Evolutionary conservation across 2,113 vertebrate species (phyloP), one percentile per base, ranked within the genome.

Genomic region (Forbesichthys agassizii): DNA sequence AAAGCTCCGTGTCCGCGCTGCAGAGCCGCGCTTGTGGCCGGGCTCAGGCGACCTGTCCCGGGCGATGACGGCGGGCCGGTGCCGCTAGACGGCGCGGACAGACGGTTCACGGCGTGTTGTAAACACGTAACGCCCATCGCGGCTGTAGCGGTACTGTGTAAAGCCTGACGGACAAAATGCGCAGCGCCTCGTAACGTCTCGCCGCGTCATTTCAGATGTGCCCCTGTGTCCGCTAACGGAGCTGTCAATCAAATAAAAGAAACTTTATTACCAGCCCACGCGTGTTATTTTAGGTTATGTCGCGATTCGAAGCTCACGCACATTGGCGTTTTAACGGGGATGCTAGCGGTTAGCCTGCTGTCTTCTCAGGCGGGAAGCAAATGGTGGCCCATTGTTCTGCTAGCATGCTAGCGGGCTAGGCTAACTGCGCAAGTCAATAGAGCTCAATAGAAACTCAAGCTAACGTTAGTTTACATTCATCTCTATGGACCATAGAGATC

Each of bases 361-460:
- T 71, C 78, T 36, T 81, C 82, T 78, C 85, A 92, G 88, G 90
- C 90, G 91, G 92, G 91, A 93, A 89, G 84, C 86, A 91, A 91
- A 90, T 91, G 91, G 87, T 84, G 87, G 86, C 58, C 86, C 87
- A 90, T 92, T 92, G 90, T 92, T 91, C 86, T 90, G 72, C 18
- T 86, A 87, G 64, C 80, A 64, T 7, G 66, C 64, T 88, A 90
- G 69, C 81, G 5, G 60, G 79, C 79, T 68, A 81, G 55, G 88
- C 84, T 90, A 85, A 79, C 82, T 16, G 80, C 80, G 64, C 68
- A 48, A 52, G 12, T 12, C 58, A 13, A 42, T 61, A 52, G 11
- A 46, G 10, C 11, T 16, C 1, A 12, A 47, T 12, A 11, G 48
- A 47, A 47, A 51, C 18, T 36, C 12, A 18, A 3, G 82, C 58